A percentile compares a stretch with the other conserved stretches of the same genome.
phyloP scores from a whole-genome alignment of 2,113 vertebrate genomes.

The Solenodon paradoxus region DNA sequence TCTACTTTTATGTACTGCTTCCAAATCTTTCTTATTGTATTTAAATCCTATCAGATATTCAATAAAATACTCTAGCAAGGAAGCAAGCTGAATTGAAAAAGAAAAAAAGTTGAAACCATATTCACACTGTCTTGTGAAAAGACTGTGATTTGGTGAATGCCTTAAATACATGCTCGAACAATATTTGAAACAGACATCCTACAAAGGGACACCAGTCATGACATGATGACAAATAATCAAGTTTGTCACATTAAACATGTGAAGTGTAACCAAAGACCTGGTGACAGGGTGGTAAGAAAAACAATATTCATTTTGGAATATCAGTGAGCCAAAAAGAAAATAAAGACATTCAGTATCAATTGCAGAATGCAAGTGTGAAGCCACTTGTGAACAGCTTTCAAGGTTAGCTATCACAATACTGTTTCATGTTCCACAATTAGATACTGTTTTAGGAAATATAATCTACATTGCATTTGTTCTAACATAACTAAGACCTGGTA shows the following conservation, averaged over 20 bases:
- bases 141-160: not conserved
- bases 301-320: not conserved
- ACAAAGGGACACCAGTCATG: not conserved
- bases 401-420: not conserved
- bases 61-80: slow-evolving; percentile 5
- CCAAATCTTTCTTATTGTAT: not conserved
- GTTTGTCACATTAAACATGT: not conserved
- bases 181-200: not conserved
- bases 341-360: not conserved
- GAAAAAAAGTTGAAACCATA: not conserved
- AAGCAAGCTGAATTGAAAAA: not conserved
- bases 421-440: not conserved
- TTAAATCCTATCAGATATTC: not conserved
- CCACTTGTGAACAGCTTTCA: not conserved
- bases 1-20: not conserved
- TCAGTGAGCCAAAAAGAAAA: not conserved
- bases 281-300: not conserved
- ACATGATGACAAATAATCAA: not conserved
- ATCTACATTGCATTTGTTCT: not conserved
- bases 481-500: not conserved
- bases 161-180: not conserved
- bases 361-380: not conserved
- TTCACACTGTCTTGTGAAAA: not conserved
- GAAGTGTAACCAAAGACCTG: not conserved
- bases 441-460: not conserved